A percentile compares a stretch with the other conserved stretches of the same genome.
These are phyloP conservation scores for Pristionchus maxplancki DNA, from an alignment of 2,888 invertebrate genomes.

Conservation along the genomic window DNA sequence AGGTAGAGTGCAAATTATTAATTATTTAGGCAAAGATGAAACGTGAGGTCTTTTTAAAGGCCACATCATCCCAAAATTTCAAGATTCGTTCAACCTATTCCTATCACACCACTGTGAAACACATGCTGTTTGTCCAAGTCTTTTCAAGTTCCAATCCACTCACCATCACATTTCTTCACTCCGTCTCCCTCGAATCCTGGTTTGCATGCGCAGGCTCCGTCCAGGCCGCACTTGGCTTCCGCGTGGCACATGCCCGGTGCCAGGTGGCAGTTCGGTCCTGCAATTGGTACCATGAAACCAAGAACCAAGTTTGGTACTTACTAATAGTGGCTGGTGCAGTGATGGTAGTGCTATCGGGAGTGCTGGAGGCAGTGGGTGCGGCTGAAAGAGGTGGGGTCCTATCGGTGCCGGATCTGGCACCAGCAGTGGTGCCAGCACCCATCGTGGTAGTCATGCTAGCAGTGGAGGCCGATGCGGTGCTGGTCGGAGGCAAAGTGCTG, in stretches of 20 bases:
- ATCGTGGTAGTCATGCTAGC: too few relatives aligned
- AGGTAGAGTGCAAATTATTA: too few relatives aligned
- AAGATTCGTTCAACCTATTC: neutral
- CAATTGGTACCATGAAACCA: conserved; percentile 6
- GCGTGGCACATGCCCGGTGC: conserved; percentile 63
- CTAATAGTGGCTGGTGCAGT: neutral
- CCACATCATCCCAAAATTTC: too few relatives aligned
- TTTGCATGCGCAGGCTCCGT: conserved; percentile 65
- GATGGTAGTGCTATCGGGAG: neutral
- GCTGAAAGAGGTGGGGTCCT: neutral
- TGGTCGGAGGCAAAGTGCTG: too few relatives aligned
- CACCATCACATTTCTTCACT: conserved; percentile 58
- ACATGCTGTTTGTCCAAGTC: neutral
- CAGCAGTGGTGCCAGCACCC: neutral
- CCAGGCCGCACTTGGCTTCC: conserved; percentile 62
- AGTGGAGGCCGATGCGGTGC: neutral
- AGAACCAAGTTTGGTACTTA: neutral
- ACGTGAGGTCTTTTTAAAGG: too few relatives aligned
- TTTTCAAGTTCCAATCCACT: neutral
- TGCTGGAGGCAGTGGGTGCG: neutral
- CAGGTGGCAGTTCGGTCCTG: conserved; percentile 62
- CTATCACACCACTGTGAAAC: neutral
- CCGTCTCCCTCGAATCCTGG: conserved; percentile 72
- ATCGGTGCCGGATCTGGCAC: neutral
- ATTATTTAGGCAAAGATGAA: too few relatives aligned